Percentiles rank a stretch among this genome's conserved stretches.
Conservation (phyloP, 1,140 invertebrate species). For the Nilaparvata lugens region DNA sequence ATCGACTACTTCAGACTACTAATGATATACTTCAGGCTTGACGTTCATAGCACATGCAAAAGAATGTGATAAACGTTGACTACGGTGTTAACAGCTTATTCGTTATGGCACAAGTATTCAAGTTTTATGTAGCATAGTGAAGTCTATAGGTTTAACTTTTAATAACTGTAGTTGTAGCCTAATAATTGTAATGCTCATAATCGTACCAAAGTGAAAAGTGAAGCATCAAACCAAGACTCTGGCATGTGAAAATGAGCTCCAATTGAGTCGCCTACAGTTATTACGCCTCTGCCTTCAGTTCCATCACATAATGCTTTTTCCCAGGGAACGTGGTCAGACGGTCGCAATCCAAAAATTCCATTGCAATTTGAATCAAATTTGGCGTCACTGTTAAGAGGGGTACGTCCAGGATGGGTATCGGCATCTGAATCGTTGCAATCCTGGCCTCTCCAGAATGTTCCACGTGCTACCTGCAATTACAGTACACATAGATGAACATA, state of each 20-base stretch:
- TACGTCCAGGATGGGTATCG: constrained; percentile 37
- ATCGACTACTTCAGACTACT: too few relatives aligned
- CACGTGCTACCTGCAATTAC: constrained; percentile 28
- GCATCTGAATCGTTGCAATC: constrained; percentile 38
- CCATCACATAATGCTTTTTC: constrained; percentile 37
- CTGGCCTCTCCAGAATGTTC: constrained; percentile 40
- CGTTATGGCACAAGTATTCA: too few relatives aligned
- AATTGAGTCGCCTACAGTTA: constrained; percentile 44
- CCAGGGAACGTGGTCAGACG: constrained; percentile 30
- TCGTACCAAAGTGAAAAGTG: constrained; percentile 31
- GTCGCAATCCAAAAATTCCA: constrained; percentile 37
- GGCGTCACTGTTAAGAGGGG: constrained; percentile 31
- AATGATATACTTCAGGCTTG: too few relatives aligned
- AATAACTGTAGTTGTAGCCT: too few relatives aligned
- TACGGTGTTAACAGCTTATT: too few relatives aligned
- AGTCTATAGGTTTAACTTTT: too few relatives aligned
- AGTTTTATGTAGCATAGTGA: too few relatives aligned
- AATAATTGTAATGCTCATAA: too few relatives aligned
- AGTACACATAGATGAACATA: too few relatives aligned
- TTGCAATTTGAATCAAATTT: constrained; percentile 41
- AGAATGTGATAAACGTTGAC: too few relatives aligned
- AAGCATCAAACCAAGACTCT: constrained; percentile 38
- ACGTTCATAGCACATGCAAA: too few relatives aligned
- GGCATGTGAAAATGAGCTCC: constrained; percentile 45
- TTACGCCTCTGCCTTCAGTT: constrained; percentile 34